phyloP scores from a whole-genome alignment of 2,797 vertebrate genomes.

The Aulostomus chinensis region DNA sequence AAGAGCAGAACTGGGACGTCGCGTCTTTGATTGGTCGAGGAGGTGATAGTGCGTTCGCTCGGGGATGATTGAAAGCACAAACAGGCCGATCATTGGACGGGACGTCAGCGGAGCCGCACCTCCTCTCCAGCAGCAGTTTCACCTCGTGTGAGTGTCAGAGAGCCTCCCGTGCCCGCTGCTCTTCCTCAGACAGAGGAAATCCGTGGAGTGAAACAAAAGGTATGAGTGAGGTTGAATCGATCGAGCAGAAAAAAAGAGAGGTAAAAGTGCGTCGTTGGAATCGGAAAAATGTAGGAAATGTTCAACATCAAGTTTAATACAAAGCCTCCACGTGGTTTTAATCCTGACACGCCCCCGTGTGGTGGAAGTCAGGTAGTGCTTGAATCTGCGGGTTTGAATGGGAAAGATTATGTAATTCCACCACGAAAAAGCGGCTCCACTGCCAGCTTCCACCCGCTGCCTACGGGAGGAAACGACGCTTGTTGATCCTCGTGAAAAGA shows the following conservation, averaged over 20 bases:
- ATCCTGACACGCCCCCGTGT: constrained; percentile 37
- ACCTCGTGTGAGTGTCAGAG: constrained; percentile 20
- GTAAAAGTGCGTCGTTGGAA: too few relatives aligned
- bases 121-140: constrained; percentile 14
- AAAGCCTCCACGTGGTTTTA: too few relatives aligned
- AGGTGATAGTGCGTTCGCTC: constrained; percentile 21
- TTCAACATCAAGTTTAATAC: neutral
- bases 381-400: constrained; percentile 14
- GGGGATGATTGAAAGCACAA: constrained; percentile 43
- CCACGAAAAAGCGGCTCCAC: neutral
- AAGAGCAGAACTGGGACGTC: constrained; percentile 44
- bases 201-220: neutral
- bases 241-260: too few relatives aligned
- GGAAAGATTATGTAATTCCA: constrained; percentile 43
- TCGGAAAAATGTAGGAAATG: constrained; percentile 18
- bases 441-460: neutral
- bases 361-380: neutral
- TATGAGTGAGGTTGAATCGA: too few relatives aligned
- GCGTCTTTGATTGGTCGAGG: constrained; percentile 70
- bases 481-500: too few relatives aligned
- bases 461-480: constrained; percentile 6
- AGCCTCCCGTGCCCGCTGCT: neutral
- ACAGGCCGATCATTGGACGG: constrained; percentile 56
- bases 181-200: neutral
- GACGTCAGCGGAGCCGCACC: neutral